Evolutionary conservation across 2,888 invertebrate species (phyloP), one percentile per base, ranked within the genome.

Genomic region (Leuctra nigra): DNA sequence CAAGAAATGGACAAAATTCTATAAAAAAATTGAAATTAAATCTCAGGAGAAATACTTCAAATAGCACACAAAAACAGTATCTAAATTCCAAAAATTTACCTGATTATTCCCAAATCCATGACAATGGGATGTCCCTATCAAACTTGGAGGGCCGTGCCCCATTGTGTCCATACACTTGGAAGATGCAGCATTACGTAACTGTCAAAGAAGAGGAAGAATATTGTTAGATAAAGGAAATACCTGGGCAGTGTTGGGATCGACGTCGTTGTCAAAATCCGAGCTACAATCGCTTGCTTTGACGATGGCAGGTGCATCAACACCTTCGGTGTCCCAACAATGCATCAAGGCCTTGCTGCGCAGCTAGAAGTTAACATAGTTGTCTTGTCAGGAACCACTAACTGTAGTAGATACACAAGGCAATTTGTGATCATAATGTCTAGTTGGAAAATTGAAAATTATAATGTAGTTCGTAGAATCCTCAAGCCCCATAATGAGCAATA

Each of bases 31-130:
- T n/a, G n/a, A n/a, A n/a, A n/a, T n/a, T n/a, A n/a, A n/a, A n/a
- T n/a, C n/a, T n/a, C n/a, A n/a, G n/a, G n/a, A n/a, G n/a, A n/a
- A n/a, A n/a, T n/a, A n/a, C n/a, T n/a, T n/a, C n/a, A n/a, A n/a
- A n/a, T n/a, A n/a, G n/a, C n/a, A n/a, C n/a, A n/a, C n/a, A n/a
- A n/a, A n/a, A n/a, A n/a, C n/a, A n/a, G n/a, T n/a, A n/a, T n/a
- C n/a, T n/a, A n/a, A n/a, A n/a, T 7, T 29, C 29, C 6, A 29
- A 29, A 7, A 11, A 20, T 24, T 65, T 71, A 82, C 81, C 77
- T 85, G 86, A 76, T 96, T 98, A 69, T 91, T 96, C 59, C 98
- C 97, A 65, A 86, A 84, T 22, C 96, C 95, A 73, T 99, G 98
- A 68, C 98, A 99, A 54, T 86, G 81, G 14, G 91, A 87, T 13